These are phyloP conservation scores for Dasysyrphus tricinctus DNA, from an alignment of 2,888 invertebrate genomes.

Conservation along the genomic window DNA sequence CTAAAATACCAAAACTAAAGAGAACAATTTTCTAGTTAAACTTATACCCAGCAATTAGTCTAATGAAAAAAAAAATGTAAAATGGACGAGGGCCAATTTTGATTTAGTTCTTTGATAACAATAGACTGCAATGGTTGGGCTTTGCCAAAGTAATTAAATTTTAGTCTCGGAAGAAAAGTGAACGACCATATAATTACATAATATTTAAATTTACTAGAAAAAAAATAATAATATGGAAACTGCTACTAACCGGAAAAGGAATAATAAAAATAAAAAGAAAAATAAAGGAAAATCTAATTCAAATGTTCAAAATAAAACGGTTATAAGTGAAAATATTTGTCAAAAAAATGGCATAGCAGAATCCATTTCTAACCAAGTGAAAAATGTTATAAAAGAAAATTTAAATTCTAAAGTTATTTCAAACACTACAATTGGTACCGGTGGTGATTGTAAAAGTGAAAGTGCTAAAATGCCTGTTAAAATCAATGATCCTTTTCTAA, in stretches of 20 bases:
- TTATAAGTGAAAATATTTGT: constrained; percentile 10
- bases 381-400: constrained; percentile 40
- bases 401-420: constrained; percentile 19
- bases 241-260: constrained; percentile 23
- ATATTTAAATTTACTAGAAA: constrained; percentile 24
- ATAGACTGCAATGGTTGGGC: constrained; percentile 49
- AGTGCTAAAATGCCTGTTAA: constrained; percentile 17
- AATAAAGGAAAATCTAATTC: constrained; percentile 28
- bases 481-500: constrained; percentile 55
- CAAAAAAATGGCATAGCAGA: background rate
- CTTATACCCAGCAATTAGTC: constrained; percentile 40
- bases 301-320: constrained; percentile 12
- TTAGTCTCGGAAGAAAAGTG: background rate
- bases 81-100: constrained; percentile 69
- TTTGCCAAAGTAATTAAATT: background rate
- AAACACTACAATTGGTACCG: background rate
- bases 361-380: constrained; percentile 20
- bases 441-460: constrained; percentile 1
- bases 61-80: constrained; percentile 7
- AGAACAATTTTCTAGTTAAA: constrained; percentile 25
- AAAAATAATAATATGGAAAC: constrained; percentile 52
- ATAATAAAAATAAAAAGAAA: constrained; percentile 46
- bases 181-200: constrained; percentile 42
- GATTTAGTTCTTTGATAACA: constrained; percentile 71
- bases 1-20: constrained; percentile 16